These are phyloP conservation scores for Bicyclus anynana DNA, from an alignment of 1,140 invertebrate species.

Conservation along the genomic window DNA sequence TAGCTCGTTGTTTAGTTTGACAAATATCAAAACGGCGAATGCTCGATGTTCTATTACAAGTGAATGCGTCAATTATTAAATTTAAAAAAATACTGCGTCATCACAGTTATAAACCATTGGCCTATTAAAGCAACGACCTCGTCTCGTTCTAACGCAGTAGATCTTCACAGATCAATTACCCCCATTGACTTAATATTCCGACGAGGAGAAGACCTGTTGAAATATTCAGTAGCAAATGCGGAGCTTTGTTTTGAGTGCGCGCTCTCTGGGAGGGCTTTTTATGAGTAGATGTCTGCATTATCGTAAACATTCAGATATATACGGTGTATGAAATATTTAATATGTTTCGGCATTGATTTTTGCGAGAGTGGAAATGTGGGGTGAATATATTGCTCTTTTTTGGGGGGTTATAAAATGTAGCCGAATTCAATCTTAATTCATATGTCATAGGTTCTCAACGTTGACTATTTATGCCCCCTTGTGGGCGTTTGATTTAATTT, in stretches of 20 bases:
- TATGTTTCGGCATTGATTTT: constrained; percentile 28
- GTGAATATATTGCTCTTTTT: neutral
- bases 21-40: no score
- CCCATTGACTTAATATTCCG: constrained; percentile 70
- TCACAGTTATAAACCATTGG: neutral
- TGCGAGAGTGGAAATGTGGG: neutral
- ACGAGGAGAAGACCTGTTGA: constrained; percentile 69
- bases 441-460: no score
- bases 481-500: no score
- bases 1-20: no score
- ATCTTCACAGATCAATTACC: constrained; percentile 70
- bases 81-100: neutral
- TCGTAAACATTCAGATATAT: constrained; percentile 56
- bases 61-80: neutral
- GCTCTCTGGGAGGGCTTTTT: constrained; percentile 53
- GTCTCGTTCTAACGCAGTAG: constrained; percentile 17
- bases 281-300: constrained; percentile 60
- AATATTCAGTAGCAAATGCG: constrained; percentile 61
- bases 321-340: constrained; percentile 33
- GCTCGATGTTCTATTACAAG: no score
- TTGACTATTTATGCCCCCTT: no score
- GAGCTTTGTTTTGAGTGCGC: constrained; percentile 63
- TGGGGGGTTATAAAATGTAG: neutral
- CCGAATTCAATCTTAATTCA: neutral
- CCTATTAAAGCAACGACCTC: constrained; percentile 8